phyloP scores from a whole-genome alignment of 1,140 invertebrate genomes.

The Mamestra configurata region DNA sequence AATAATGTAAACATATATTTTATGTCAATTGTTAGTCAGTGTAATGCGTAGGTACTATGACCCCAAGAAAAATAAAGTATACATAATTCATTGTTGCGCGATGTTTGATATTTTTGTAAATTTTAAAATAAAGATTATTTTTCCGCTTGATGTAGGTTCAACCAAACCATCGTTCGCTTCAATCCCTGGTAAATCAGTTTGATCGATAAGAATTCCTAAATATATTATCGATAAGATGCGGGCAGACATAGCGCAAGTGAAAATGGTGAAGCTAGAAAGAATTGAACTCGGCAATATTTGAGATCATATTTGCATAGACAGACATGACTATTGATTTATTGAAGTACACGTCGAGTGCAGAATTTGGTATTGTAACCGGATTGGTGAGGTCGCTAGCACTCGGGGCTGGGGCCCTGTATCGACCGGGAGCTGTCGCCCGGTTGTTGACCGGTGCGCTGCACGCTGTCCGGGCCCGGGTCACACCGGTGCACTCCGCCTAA shows the following conservation, averaged over 20 bases:
- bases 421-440: constrained; percentile 54
- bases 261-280: neutral
- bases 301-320: neutral
- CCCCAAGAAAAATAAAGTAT: too few species aligned
- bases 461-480: constrained; percentile 21
- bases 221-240: neutral
- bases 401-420: constrained; percentile 44
- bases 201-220: neutral
- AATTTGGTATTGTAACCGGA: constrained; percentile 24
- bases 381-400: constrained; percentile 13
- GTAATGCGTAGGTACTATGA: too few species aligned
- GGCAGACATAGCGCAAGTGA: neutral
- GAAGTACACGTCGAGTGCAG: neutral
- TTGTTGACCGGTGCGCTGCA: constrained; percentile 57
- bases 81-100: too few species aligned
- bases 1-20: too few species aligned
- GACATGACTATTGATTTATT: neutral
- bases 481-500: constrained; percentile 54
- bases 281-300: neutral
- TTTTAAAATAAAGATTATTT: neutral
- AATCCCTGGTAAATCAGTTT: neutral
- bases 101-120: neutral
- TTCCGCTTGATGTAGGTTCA: too few species aligned
- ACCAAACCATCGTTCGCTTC: neutral
- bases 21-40: too few species aligned